A percentile compares a stretch with the other conserved stretches of the same genome.
Evolutionary conservation across 2,888 invertebrate genomes (phyloP).

Genomic region (Patella pellucida): DNA sequence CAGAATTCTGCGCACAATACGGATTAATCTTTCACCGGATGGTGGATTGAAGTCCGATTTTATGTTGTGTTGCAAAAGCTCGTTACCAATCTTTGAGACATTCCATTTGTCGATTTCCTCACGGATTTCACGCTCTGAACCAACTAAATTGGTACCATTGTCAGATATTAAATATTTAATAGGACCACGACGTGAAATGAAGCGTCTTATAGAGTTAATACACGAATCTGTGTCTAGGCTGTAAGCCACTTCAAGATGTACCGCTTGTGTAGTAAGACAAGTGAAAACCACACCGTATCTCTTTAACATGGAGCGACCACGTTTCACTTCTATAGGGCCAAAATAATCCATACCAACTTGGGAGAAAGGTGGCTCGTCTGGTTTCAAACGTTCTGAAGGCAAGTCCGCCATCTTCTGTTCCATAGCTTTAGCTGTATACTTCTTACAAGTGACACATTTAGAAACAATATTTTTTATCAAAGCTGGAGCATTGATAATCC

Average conservation of each 20-base stretch:
- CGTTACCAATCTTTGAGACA: conserved; percentile 19
- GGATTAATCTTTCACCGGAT: conserved; percentile 36
- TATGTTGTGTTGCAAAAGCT: conserved; percentile 27
- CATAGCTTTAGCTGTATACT: background rate
- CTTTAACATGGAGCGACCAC: conserved; percentile 24
- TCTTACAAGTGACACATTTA: conserved; percentile 12
- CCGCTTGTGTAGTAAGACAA: conserved; percentile 26
- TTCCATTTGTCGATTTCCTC: conserved; percentile 31
- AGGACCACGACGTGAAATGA: conserved; percentile 29
- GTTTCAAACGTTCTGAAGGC: background rate
- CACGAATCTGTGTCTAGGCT: conserved; percentile 24
- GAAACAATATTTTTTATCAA: background rate
- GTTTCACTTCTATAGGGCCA: conserved; percentile 29
- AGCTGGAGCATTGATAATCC: conserved; percentile 10
- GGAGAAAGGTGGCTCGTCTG: conserved; percentile 24
- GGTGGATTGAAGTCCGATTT: conserved; percentile 39
- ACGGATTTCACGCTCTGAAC: conserved; percentile 31
- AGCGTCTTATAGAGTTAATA: conserved; percentile 30
- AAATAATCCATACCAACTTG: conserved; percentile 28
- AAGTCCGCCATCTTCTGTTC: conserved; percentile 4
- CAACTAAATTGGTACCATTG: conserved; percentile 36
- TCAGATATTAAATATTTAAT: conserved; percentile 21
- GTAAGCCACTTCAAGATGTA: conserved; percentile 32
- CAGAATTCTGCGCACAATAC: conserved; percentile 28
- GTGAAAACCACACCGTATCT: conserved; percentile 38